phyloP scores from a whole-genome alignment of 2,888 invertebrate species.

The Lobophora halterata region DNA sequence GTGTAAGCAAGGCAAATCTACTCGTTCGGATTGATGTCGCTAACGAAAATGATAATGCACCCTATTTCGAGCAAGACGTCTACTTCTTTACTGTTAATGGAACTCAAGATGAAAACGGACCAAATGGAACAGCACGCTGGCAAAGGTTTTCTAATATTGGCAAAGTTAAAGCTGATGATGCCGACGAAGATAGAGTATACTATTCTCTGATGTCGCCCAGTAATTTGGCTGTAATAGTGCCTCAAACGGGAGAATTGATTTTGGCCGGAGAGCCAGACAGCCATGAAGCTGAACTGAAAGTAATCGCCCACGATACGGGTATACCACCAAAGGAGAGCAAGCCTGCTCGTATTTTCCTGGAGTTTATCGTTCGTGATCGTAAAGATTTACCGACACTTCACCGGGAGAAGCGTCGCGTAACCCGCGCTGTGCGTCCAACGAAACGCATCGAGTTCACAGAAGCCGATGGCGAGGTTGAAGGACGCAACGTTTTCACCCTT shows the following conservation, averaged over 20 bases:
- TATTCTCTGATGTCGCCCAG: conserved; percentile 91
- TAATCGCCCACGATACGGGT: conserved; percentile 91
- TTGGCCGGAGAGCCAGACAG: conserved; percentile 89
- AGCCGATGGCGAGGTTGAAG: conserved; percentile 93
- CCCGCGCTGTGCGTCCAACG: conserved; percentile 95
- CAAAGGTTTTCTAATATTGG: conserved; percentile 91
- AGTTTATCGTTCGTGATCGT: conserved; percentile 83
- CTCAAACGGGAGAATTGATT: conserved; percentile 94
- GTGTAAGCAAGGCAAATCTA: conserved; percentile 90
- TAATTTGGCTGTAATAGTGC: conserved; percentile 92
- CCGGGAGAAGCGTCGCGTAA: conserved; percentile 89
- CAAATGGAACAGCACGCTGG: conserved; percentile 84
- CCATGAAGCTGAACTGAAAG: conserved; percentile 85
- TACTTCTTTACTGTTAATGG: conserved; percentile 90
- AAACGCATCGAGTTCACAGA: conserved; percentile 96
- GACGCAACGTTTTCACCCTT: conserved; percentile 92
- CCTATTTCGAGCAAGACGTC: conserved; percentile 88
- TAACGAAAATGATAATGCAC: conserved; percentile 96
- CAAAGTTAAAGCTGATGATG: conserved; percentile 91
- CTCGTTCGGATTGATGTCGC: conserved; percentile 87
- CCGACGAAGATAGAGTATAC: conserved; percentile 95
- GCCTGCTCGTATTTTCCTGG: conserved; percentile 88
- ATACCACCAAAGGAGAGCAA: conserved; percentile 86
- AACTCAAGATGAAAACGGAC: conserved; percentile 77
- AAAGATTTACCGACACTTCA: conserved; percentile 83